phyloP scores from a whole-genome alignment of 2,113 vertebrate genomes.

The Calyptomena viridis region DNA sequence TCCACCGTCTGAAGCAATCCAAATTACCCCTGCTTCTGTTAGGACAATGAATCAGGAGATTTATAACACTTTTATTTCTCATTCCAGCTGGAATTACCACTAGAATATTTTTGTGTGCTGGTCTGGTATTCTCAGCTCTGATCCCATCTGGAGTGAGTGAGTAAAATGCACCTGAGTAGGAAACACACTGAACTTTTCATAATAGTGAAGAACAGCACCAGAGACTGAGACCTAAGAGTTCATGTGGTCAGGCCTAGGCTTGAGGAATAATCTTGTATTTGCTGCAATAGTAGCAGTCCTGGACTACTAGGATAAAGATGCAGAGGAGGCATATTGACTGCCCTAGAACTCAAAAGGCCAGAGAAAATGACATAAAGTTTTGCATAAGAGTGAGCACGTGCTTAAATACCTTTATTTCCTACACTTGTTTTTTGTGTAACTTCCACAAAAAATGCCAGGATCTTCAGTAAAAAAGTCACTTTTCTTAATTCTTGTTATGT shows the following conservation, averaged over 20 bases:
- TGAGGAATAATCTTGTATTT: background rate
- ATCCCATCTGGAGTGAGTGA: background rate
- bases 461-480: background rate
- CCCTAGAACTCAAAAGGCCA: background rate
- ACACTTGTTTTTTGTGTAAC: background rate
- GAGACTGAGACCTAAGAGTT: background rate
- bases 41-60: slow-evolving; percentile 8
- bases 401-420: background rate
- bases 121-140: background rate
- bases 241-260: background rate
- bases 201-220: background rate
- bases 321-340: background rate
- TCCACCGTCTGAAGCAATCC: background rate
- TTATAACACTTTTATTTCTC: background rate
- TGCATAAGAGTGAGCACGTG: background rate
- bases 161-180: background rate
- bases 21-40: background rate
- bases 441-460: background rate
- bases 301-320: background rate
- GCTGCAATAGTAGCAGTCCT: background rate
- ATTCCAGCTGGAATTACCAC: background rate
- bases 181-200: background rate
- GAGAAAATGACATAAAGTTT: background rate
- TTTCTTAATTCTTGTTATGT: background rate
- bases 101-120: background rate